These are phyloP conservation scores for Margaritifera margaritifera DNA, from an alignment of 2,888 invertebrate genomes.

Conservation along the genomic window DNA sequence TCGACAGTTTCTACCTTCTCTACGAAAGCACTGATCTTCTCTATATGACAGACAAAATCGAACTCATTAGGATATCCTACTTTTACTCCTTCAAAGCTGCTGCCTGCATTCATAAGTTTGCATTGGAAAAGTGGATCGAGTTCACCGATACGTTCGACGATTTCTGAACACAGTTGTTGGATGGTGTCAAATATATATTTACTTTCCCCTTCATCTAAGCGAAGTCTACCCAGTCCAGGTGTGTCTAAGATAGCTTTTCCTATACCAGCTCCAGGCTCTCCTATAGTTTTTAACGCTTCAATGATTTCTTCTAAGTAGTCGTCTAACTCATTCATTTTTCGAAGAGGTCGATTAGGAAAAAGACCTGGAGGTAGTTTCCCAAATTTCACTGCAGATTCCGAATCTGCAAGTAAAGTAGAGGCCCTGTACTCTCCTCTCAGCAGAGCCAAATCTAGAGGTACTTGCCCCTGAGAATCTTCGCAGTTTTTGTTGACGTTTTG, in stretches of 20 bases:
- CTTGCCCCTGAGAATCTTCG: neutral
- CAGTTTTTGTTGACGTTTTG: neutral
- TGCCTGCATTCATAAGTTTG: constrained; percentile 20
- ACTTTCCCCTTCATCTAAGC: constrained; percentile 6
- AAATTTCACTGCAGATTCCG: constrained; percentile 4
- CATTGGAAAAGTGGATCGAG: constrained; percentile 15
- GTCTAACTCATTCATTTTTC: constrained; percentile 10
- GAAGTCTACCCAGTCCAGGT: constrained; percentile 10
- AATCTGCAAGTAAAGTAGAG: constrained; percentile 1
- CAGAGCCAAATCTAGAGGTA: constrained; percentile 2
- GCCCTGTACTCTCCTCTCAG: constrained; percentile 8
- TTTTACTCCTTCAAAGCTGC: constrained; percentile 21
- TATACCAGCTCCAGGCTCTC: neutral
- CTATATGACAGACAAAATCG: constrained; percentile 22
- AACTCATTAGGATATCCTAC: constrained; percentile 26
- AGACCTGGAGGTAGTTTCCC: constrained; percentile 14
- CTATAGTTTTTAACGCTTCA: neutral
- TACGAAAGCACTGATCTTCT: neutral
- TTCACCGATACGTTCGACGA: constrained; percentile 16
- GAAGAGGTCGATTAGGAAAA: constrained; percentile 19
- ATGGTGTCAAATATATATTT: constrained; percentile 9
- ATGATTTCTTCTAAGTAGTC: constrained; percentile 12
- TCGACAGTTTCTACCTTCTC: neutral
- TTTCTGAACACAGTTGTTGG: neutral
- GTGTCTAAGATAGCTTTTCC: constrained; percentile 5